phyloP scores from a whole-genome alignment of 2,888 invertebrate genomes.

The Trissolcus brochymenae region DNA sequence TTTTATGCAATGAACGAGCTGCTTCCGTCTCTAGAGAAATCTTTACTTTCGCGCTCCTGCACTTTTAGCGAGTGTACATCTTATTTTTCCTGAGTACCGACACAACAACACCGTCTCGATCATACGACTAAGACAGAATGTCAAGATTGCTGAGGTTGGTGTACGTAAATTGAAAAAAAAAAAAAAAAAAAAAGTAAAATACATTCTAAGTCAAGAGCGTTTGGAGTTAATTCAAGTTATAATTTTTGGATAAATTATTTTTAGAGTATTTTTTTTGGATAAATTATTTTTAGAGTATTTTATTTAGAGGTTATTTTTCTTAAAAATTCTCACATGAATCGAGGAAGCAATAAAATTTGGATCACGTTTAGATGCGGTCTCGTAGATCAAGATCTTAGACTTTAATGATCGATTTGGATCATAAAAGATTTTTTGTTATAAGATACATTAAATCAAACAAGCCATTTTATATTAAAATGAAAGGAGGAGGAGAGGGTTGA shows the following conservation, averaged over 20 bases:
- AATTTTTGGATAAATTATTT: no score
- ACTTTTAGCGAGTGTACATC: conserved; percentile 35
- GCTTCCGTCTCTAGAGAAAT: conserved; percentile 64
- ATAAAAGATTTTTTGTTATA: conserved; percentile 32
- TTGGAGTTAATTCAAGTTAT: no score
- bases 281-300: no score
- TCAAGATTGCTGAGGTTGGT: conserved; percentile 12
- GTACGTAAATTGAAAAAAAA: conserved; percentile 11
- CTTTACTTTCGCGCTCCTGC: conserved; percentile 52
- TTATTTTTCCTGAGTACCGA: conserved; percentile 33
- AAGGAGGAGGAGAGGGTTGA: conserved; percentile 46
- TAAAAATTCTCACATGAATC: conserved; percentile 10
- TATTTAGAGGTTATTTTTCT: no score
- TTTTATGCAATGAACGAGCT: conserved; percentile 61
- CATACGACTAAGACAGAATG: conserved; percentile 14
- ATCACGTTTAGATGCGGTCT: conserved; percentile 32
- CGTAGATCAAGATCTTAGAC: conserved; percentile 50
- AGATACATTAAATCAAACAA: conserved; percentile 51
- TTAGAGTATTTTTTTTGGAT: no score
- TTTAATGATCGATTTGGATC: conserved; percentile 50
- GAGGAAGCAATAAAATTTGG: conserved; percentile 50
- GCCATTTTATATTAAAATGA: conserved; percentile 48
- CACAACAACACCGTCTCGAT: conserved; percentile 23
- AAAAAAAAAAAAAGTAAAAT: neutral
- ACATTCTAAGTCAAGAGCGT: no score